Conservation (phyloP, 2,113 vertebrate species). For the Dromaius novaehollandiae region DNA sequence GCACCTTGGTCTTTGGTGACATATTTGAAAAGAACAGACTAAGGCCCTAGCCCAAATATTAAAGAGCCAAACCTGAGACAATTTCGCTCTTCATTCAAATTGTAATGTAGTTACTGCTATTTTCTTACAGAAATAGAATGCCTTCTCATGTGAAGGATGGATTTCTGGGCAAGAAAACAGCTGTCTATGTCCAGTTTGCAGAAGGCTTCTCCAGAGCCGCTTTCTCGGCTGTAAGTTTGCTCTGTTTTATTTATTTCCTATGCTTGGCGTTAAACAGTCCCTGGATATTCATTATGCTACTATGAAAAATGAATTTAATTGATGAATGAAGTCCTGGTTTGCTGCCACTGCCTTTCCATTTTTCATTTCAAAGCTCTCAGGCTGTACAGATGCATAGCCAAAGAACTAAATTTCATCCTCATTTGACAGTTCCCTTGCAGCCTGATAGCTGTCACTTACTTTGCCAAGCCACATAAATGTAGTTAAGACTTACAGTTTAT, state of each 20-base stretch:
- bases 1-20: background rate
- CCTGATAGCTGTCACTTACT: background rate
- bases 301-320: constrained; percentile 46
- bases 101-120: accelerated
- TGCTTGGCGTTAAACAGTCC: background rate
- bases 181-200: background rate
- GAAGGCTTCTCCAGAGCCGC: background rate
- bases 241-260: constrained; percentile 13
- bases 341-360: constrained; percentile 18
- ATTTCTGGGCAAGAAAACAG: background rate
- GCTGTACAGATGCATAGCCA: background rate
- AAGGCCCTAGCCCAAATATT: background rate
- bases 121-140: background rate
- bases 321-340: constrained; percentile 36
- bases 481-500: background rate
- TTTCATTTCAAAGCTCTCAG: background rate
- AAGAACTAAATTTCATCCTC: constrained; percentile 20
- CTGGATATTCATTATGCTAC: background rate
- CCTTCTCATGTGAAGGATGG: background rate
- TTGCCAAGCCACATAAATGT: background rate
- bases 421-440: background rate
- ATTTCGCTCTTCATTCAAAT: background rate
- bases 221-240: background rate
- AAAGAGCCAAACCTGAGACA: background rate
- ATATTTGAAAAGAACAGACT: background rate